These are phyloP conservation scores for Bambusicola thoracicus DNA, from an alignment of 2,113 vertebrate species.

Conservation along the genomic window DNA sequence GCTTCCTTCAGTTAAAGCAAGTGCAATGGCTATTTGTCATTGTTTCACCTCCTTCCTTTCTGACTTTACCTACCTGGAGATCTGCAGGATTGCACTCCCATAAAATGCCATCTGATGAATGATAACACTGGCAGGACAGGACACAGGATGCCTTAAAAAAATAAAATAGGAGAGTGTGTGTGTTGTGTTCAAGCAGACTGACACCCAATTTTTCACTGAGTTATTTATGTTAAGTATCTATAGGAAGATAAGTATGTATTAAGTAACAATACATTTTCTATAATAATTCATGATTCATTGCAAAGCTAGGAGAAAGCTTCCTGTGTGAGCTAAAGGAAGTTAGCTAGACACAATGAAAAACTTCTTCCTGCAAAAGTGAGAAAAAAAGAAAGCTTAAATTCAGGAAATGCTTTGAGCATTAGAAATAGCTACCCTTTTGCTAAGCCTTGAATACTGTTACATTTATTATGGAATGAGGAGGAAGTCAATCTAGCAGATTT, in stretches of 20 bases:
- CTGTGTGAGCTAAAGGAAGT: not conserved
- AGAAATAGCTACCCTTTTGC: not conserved
- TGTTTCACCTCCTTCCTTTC: not conserved
- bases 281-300: not conserved
- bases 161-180: fast-evolving
- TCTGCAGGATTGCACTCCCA: fast-evolving
- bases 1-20: not conserved
- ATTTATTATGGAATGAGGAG: not conserved
- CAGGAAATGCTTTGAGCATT: not conserved
- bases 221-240: not conserved
- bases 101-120: not conserved
- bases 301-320: not conserved
- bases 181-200: not conserved
- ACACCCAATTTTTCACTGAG: not conserved
- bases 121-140: not conserved
- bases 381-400: not conserved
- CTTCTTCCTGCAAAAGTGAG: not conserved
- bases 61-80: not conserved
- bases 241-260: not conserved
- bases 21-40: not conserved
- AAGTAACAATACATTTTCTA: not conserved
- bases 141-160: not conserved
- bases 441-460: not conserved
- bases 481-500: not conserved
- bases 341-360: not conserved